Evolutionary conservation across 2,113 vertebrate genomes (phyloP).

Genomic region (Aptenodytes patagonicus): DNA sequence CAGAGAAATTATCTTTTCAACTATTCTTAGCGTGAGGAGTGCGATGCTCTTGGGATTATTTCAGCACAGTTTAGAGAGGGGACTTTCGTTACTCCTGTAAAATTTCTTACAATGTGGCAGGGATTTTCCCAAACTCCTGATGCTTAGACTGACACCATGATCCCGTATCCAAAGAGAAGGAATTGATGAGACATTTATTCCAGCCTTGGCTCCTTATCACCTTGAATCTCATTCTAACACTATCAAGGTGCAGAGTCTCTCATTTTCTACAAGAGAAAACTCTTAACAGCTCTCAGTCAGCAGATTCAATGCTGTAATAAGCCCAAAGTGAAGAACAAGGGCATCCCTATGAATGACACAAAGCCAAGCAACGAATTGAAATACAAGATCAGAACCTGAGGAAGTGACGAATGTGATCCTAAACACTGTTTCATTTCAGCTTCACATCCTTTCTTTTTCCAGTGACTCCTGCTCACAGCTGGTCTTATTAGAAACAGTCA

Average conservation of each 20-base stretch:
- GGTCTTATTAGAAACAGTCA: conserved; percentile 38
- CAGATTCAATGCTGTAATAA: background rate
- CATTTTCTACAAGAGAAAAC: background rate
- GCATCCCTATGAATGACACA: background rate
- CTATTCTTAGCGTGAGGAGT: background rate
- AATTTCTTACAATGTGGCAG: background rate
- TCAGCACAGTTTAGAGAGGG: background rate
- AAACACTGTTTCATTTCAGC: conserved; percentile 39
- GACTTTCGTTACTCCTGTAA: background rate
- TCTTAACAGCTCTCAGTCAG: background rate
- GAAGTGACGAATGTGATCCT: background rate
- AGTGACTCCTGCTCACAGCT: conserved; percentile 34
- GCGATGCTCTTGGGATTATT: background rate
- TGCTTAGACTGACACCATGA: background rate
- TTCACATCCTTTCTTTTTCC: conserved; percentile 25
- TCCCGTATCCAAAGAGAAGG: background rate
- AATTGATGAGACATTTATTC: background rate
- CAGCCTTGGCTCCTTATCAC: background rate
- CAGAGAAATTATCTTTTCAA: background rate
- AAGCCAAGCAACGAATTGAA: background rate
- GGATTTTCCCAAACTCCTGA: background rate
- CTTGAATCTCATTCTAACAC: background rate
- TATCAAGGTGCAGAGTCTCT: background rate
- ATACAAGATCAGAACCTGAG: background rate
- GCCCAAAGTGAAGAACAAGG: background rate